These are phyloP conservation scores for Sebastolobus altivelis DNA, from an alignment of 2,797 vertebrate species.

Conservation along the genomic window DNA sequence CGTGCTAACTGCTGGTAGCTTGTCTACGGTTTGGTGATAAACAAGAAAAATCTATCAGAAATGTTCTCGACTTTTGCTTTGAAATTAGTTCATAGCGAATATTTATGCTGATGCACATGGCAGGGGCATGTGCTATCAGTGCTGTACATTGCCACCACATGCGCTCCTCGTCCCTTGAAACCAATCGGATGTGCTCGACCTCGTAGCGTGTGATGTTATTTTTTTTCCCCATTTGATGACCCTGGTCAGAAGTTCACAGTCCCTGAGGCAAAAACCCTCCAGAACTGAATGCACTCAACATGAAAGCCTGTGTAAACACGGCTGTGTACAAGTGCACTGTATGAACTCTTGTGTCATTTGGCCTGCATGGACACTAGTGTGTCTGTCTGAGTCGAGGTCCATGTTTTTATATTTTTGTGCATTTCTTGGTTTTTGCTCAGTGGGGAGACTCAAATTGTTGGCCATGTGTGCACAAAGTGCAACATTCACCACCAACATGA, in stretches of 20 bases:
- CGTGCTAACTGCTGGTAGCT: conserved; percentile 7
- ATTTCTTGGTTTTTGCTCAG: not conserved
- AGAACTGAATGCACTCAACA: conserved; percentile 31
- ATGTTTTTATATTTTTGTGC: not conserved
- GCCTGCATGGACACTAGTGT: not conserved
- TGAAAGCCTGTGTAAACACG: conserved; percentile 42
- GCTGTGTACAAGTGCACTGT: conserved; percentile 16
- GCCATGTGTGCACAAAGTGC: not conserved
- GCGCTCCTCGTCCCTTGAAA: conserved; percentile 20
- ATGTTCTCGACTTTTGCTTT: not conserved
- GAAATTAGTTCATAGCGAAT: conserved; percentile 2
- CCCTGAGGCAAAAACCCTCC: conserved; percentile 16
- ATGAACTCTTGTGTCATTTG: not conserved
- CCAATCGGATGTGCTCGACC: not conserved
- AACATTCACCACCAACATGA: not conserved
- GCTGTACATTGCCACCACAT: conserved; percentile 4
- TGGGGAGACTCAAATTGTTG: not conserved
- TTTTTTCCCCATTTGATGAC: conserved; percentile 39
- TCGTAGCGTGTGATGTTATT: conserved; percentile 44
- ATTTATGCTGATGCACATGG: conserved; percentile 8
- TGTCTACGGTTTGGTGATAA: conserved; percentile 1
- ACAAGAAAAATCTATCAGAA: not conserved
- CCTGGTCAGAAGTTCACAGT: conserved; percentile 45
- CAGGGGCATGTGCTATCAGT: conserved; percentile 2
- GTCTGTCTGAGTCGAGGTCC: not conserved